Percentiles rank a stretch among this genome's conserved stretches.
These are phyloP conservation scores for Haliaeetus leucogaster DNA, from an alignment of 2,113 vertebrate species.

Conservation along the genomic window DNA sequence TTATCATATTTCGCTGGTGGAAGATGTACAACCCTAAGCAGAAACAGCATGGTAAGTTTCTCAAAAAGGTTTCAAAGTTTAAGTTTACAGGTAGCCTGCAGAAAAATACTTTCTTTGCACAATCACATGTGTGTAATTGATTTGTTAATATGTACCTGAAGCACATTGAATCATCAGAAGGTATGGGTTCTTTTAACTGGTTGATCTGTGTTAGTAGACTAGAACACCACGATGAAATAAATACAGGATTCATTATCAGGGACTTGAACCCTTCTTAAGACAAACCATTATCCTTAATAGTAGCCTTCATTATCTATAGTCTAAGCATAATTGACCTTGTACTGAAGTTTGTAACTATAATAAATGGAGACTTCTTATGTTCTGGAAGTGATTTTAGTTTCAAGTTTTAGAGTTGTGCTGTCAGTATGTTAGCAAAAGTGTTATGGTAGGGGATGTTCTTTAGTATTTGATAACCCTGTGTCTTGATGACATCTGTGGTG, in stretches of 20 bases:
- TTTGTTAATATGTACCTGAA: neutral
- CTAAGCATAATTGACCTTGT: neutral
- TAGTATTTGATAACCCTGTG: neutral
- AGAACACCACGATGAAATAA: neutral
- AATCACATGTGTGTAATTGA: accelerated
- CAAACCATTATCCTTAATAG: neutral
- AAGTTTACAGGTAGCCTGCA: neutral
- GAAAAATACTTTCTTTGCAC: neutral
- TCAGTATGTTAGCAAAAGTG: neutral
- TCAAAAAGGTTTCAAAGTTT: neutral
- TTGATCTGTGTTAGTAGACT: neutral
- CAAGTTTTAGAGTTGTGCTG: neutral
- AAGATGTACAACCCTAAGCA: constrained; percentile 99
- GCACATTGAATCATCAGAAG: neutral
- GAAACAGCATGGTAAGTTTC: constrained; percentile 91
- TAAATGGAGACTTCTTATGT: neutral
- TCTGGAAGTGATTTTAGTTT: neutral
- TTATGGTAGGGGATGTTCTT: neutral
- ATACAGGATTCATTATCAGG: neutral
- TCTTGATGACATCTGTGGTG: neutral
- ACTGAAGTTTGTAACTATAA: neutral
- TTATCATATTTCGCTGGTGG: constrained; percentile 99
- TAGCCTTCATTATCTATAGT: neutral
- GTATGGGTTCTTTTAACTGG: neutral
- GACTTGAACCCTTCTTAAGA: neutral